Percentiles rank a stretch among this genome's conserved stretches.
Evolutionary conservation across 2,113 vertebrate genomes (phyloP).

Genomic region (Turnix velox): DNA sequence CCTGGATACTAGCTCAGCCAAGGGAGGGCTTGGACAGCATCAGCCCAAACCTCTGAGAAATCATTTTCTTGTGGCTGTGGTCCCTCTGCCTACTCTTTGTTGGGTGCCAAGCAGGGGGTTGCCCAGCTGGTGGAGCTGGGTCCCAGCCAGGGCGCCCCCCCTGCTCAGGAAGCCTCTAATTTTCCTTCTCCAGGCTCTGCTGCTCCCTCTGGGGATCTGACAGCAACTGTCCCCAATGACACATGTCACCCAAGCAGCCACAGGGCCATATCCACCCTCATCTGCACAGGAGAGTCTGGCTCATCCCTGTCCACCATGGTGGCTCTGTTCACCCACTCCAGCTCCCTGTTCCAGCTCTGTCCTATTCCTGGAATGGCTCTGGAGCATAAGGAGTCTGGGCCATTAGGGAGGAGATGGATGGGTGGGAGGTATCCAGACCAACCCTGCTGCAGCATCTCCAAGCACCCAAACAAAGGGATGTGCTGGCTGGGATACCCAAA

Average conservation of each 20-base stretch:
- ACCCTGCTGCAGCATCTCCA: background rate
- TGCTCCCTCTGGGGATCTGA: background rate
- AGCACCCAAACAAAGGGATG: background rate
- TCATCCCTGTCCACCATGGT: background rate
- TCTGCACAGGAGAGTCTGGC: background rate
- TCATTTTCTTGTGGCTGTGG: background rate
- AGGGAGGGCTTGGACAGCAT: background rate
- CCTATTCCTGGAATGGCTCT: background rate
- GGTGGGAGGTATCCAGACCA: background rate
- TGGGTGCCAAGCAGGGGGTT: background rate
- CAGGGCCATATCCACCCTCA: background rate
- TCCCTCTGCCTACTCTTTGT: background rate
- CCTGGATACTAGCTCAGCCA: background rate
- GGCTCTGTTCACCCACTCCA: background rate
- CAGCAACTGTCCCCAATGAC: background rate
- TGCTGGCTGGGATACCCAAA: background rate
- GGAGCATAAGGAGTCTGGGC: background rate
- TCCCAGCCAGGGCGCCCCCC: background rate
- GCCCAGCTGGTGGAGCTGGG: accelerated
- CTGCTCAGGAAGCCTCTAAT: accelerated
- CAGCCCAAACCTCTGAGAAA: background rate
- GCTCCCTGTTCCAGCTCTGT: background rate
- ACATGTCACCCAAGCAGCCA: background rate
- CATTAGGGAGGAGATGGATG: background rate
- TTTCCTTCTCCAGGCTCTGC: background rate